phyloP scores from a whole-genome alignment of 1,140 invertebrate species.

The Neodiprion virginianus region DNA sequence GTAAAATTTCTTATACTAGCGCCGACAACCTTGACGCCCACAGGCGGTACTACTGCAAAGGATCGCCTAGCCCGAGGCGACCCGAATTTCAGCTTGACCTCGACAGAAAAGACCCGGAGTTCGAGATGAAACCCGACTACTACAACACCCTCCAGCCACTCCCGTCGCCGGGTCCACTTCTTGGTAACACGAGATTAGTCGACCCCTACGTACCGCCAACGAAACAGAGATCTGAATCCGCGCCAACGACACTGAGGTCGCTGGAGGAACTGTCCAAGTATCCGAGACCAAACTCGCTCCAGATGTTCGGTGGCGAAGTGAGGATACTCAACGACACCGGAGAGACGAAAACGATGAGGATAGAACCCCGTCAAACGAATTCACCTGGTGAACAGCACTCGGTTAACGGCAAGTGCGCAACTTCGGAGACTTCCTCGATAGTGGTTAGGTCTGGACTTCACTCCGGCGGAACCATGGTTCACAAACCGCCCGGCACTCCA shows the following conservation, averaged over 20 bases:
- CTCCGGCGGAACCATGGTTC: conserved; percentile 75
- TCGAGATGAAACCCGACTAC: conserved; percentile 44
- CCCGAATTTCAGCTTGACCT: conserved; percentile 56
- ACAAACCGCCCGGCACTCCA: conserved; percentile 60
- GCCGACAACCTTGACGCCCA: conserved; percentile 75
- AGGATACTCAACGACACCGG: conserved; percentile 72
- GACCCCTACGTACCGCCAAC: conserved; percentile 67
- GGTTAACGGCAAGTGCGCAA: conserved; percentile 38
- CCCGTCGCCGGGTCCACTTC: conserved; percentile 78
- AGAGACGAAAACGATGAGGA: conserved; percentile 74
- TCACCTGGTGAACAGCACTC: conserved; percentile 44
- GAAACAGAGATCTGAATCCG: conserved; percentile 62
- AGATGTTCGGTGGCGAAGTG: conserved; percentile 81
- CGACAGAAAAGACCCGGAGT: conserved; percentile 62
- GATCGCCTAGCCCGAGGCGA: conserved; percentile 46
- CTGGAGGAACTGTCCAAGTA: conserved; percentile 66
- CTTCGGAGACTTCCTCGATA: conserved; percentile 64
- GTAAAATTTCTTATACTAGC: conserved; percentile 71
- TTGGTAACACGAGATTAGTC: conserved; percentile 81
- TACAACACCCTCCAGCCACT: conserved; percentile 63
- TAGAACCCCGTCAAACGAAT: conserved; percentile 66
- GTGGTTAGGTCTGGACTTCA: conserved; percentile 77
- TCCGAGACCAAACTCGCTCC: conserved; percentile 64
- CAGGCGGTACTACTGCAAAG: conserved; percentile 73
- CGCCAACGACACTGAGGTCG: conserved; percentile 60